These are phyloP conservation scores for Drosophila varians DNA, from an alignment of 1,140 invertebrate genomes.

Conservation along the genomic window DNA sequence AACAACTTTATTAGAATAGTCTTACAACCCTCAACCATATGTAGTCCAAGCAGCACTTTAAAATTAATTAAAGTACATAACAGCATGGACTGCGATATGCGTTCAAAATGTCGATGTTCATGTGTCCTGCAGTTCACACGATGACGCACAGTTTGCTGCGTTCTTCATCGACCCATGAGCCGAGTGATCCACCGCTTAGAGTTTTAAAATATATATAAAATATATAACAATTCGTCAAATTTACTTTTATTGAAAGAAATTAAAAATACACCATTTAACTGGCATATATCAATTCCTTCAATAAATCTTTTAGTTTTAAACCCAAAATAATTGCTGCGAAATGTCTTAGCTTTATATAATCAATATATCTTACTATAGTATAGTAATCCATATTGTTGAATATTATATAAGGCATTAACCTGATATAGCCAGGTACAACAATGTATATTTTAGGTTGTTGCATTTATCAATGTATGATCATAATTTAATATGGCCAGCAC, in stretches of 20 bases:
- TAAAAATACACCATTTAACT: constrained; percentile 41
- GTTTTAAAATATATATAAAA: constrained; percentile 4
- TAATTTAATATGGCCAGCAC: no score
- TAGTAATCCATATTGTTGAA: no score
- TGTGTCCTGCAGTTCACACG: constrained; percentile 92
- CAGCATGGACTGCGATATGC: constrained; percentile 88
- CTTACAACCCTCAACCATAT: no score
- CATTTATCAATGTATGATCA: no score
- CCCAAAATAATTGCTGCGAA: constrained; percentile 19
- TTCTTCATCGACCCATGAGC: constrained; percentile 92
- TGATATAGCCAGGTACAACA: no score
- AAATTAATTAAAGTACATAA: constrained; percentile 68
- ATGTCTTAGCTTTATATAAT: constrained; percentile 1
- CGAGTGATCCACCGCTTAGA: constrained; percentile 88
- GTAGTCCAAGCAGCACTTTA: no score
- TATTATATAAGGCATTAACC: no score
- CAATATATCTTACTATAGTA: no score
- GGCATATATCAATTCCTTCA: constrained; percentile 33
- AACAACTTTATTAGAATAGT: no score
- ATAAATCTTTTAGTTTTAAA: no score
- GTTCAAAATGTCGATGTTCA: constrained; percentile 92
- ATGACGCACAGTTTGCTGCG: constrained; percentile 91
- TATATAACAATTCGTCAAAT: not conserved
- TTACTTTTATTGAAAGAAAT: constrained; percentile 6
- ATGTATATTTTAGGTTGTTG: no score